Percentiles rank a stretch among this genome's conserved stretches.
Conservation (phyloP, 2,888 invertebrate genomes). For the Melanostoma mellinum region DNA sequence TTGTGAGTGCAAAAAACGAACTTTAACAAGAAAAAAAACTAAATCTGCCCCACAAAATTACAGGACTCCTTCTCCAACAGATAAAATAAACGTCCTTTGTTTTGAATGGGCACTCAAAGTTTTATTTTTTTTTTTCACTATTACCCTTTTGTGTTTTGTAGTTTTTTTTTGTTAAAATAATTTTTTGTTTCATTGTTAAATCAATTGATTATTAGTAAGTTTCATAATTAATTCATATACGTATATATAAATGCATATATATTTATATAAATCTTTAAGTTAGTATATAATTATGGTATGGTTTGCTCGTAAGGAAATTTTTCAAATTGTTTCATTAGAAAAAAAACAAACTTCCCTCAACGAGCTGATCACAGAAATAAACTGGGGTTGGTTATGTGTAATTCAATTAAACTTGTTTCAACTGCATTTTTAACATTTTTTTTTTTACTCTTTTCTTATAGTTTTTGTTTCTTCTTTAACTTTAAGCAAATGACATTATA, state of each 20-base stretch:
- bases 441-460: slow-evolving; percentile 46
- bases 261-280: slow-evolving; percentile 61
- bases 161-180: slow-evolving; percentile 52
- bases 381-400: slow-evolving; percentile 75
- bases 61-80: slow-evolving; percentile 9
- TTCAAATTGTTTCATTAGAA: slow-evolving; percentile 30
- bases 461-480: slow-evolving; percentile 58
- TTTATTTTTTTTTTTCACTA: slow-evolving; percentile 32
- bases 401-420: slow-evolving; percentile 47
- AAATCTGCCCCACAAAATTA: slow-evolving; percentile 51
- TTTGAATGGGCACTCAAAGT: slow-evolving; percentile 24
- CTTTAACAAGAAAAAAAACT: slow-evolving; percentile 27
- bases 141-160: slow-evolving; percentile 24
- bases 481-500: slow-evolving; percentile 72
- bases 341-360: slow-evolving; percentile 27
- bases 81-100: slow-evolving; percentile 26
- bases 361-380: slow-evolving; percentile 79
- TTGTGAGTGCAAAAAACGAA: slow-evolving; percentile 51
- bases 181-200: slow-evolving; percentile 48
- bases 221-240: slow-evolving; percentile 59
- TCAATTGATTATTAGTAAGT: slow-evolving; percentile 61
- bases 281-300: slow-evolving; percentile 72
- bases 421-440: slow-evolving; percentile 55
- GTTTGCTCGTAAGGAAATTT: slow-evolving; percentile 64
- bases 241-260: slow-evolving; percentile 40